Conservation (phyloP, 2,888 invertebrate species). For the Sipha maydis region DNA sequence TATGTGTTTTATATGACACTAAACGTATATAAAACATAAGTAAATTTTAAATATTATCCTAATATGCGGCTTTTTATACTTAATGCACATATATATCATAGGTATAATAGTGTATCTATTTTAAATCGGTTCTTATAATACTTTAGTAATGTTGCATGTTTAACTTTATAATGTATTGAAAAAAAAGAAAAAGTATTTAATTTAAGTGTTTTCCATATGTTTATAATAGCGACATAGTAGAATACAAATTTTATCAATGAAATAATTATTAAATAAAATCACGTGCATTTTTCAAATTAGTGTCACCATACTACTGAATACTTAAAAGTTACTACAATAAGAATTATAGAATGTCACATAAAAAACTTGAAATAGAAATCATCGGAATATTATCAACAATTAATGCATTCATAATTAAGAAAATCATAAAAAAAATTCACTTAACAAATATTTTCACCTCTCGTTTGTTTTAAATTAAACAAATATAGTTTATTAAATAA, state of each 20-base stretch:
- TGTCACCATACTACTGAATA: slow-evolving; percentile 15
- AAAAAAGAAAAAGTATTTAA: background rate
- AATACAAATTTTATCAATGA: slow-evolving; percentile 14
- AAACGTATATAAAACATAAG: too few species aligned
- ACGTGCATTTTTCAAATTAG: slow-evolving; percentile 16
- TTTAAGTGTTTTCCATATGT: background rate
- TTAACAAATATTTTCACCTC: background rate
- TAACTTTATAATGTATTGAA: background rate
- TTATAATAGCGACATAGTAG: background rate
- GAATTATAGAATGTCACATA: background rate
- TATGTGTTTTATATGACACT: too few species aligned
- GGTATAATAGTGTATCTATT: background rate
- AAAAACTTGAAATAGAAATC: background rate
- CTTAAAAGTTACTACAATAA: background rate
- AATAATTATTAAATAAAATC: slow-evolving; percentile 14
- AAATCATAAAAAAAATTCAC: background rate
- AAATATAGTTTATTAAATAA: background rate
- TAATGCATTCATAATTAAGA: background rate
- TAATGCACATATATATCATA: background rate
- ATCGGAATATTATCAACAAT: background rate
- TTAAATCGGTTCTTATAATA: background rate
- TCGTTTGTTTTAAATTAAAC: background rate
- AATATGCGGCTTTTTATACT: too few species aligned
- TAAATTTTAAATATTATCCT: too few species aligned
- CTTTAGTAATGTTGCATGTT: background rate